These are phyloP conservation scores for Hybognathus amarus DNA, from an alignment of 2,797 vertebrate species.

Conservation along the genomic window DNA sequence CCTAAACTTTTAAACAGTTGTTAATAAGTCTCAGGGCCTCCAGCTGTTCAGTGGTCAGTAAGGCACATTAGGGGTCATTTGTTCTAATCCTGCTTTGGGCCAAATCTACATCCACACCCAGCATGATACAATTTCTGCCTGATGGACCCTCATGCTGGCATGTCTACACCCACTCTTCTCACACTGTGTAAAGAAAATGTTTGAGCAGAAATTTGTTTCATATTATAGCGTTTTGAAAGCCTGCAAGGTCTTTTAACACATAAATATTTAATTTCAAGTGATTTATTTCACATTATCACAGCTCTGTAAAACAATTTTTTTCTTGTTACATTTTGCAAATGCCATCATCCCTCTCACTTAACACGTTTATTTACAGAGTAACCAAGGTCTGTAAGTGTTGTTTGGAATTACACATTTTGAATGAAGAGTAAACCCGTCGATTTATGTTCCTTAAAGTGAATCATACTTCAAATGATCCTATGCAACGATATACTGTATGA, in stretches of 20 bases:
- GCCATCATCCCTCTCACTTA: background rate
- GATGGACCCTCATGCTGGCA: conserved; percentile 8
- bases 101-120: conserved; percentile 44
- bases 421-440: background rate
- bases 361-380: background rate
- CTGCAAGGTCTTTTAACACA: background rate
- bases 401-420: background rate
- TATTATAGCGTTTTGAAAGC: background rate
- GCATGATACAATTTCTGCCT: conserved; percentile 37
- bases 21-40: conserved; percentile 59
- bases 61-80: conserved; percentile 63
- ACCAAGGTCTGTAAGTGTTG: background rate
- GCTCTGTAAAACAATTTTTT: background rate
- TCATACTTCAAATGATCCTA: background rate
- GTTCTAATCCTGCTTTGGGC: conserved; percentile 65
- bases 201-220: background rate
- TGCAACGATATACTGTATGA: background rate
- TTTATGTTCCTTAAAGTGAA: background rate
- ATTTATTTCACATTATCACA: background rate
- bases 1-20: conserved; percentile 51
- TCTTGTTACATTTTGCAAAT: background rate
- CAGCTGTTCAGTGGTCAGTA: conserved; percentile 61
- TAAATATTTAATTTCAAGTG: background rate
- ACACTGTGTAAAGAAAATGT: background rate
- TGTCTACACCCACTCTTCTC: background rate